A percentile compares a stretch with the other conserved stretches of the same genome.
Evolutionary conservation across 2,797 vertebrate genomes (phyloP).

Genomic region (Natrix natrix): DNA sequence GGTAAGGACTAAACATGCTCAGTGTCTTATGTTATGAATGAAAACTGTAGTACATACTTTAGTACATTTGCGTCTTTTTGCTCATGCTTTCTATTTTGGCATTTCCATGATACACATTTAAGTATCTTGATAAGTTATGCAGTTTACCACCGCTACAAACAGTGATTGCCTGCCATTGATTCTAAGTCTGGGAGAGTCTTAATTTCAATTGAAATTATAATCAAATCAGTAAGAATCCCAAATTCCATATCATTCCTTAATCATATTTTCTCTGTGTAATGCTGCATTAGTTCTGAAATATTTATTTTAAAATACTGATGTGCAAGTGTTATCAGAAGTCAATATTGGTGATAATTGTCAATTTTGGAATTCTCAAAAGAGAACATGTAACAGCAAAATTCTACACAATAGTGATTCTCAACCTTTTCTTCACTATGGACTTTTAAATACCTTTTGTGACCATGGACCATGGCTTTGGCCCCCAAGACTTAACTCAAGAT

Average conservation of each 20-base stretch:
- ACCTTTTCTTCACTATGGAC: not conserved
- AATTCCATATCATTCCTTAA: not conserved
- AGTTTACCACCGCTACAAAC: not conserved
- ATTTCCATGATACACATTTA: not conserved
- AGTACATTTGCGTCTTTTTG: not conserved
- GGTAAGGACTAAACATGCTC: conserved; percentile 66
- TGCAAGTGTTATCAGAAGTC: not conserved
- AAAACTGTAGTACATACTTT: not conserved
- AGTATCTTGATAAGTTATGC: not conserved
- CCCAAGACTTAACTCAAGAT: not conserved
- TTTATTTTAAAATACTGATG: not conserved
- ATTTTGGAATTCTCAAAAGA: not conserved
- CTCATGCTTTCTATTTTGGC: not conserved
- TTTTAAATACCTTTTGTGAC: not conserved
- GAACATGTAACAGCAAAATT: not conserved
- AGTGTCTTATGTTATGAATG: not conserved
- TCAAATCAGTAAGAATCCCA: not conserved
- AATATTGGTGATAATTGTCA: not conserved
- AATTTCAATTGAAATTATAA: not conserved
- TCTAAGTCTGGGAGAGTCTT: not conserved
- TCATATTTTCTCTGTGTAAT: not conserved
- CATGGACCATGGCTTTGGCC: not conserved
- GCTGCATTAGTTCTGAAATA: not conserved
- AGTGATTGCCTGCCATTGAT: not conserved
- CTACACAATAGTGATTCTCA: not conserved